Conservation (phyloP, 1,140 invertebrate species). For the Neomicropteryx cornuta region DNA sequence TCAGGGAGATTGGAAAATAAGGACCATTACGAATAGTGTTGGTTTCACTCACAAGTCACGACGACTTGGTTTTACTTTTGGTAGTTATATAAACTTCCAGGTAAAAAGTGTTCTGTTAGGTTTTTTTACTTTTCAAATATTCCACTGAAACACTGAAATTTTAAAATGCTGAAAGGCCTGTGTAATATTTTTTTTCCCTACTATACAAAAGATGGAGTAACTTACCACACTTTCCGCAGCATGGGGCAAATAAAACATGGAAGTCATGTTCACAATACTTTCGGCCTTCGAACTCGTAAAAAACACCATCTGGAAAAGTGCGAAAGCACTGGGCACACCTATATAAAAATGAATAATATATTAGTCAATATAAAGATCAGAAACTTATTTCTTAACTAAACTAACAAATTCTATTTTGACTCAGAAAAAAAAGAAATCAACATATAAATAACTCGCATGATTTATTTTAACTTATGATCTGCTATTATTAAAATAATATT, state of each 20-base stretch:
- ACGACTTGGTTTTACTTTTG: too few relatives aligned
- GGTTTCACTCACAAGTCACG: too few relatives aligned
- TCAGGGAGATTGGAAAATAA: too few relatives aligned
- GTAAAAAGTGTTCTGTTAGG: too few relatives aligned
- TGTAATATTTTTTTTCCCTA: not conserved
- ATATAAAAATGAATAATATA: slow-evolving; percentile 11
- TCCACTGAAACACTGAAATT: too few relatives aligned
- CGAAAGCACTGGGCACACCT: slow-evolving; percentile 99
- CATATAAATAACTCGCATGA: not conserved
- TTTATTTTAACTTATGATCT: not conserved
- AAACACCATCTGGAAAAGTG: slow-evolving; percentile 94
- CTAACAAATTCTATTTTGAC: not conserved
- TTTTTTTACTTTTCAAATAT: too few relatives aligned
- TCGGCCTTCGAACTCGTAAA: slow-evolving; percentile 97
- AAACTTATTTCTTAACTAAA: not conserved
- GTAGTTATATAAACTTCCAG: too few relatives aligned
- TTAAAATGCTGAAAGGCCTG: slow-evolving; percentile 2
- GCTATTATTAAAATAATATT: not conserved
- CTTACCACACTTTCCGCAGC: slow-evolving; percentile 93
- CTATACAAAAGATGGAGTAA: slow-evolving; percentile 13
- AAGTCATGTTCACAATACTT: slow-evolving; percentile 99
- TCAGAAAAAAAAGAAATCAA: not conserved
- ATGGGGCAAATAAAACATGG: slow-evolving; percentile 95
- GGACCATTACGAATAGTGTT: too few relatives aligned
- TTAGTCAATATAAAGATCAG: not conserved